These are phyloP conservation scores for Urocolius indicus DNA, from an alignment of 2,113 vertebrate genomes.

Conservation along the genomic window DNA sequence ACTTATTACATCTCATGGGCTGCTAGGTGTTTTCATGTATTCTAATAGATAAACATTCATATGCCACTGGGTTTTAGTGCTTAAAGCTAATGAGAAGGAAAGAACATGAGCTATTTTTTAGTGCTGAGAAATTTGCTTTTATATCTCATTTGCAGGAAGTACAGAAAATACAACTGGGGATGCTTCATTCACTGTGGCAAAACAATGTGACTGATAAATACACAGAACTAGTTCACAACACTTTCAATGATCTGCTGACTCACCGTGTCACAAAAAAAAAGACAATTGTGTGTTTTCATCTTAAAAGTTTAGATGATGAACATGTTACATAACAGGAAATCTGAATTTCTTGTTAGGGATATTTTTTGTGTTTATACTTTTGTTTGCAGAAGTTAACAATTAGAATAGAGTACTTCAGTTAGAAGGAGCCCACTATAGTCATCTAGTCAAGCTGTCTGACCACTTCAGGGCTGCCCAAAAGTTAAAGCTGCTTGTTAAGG, in stretches of 20 bases:
- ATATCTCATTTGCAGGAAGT: background rate
- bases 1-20: accelerated
- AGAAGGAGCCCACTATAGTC: background rate
- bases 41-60: background rate
- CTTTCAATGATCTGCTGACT: background rate
- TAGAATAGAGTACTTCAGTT: background rate
- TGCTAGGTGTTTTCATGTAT: background rate
- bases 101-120: background rate
- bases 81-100: conserved; percentile 6
- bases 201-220: background rate
- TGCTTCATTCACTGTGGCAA: conserved; percentile 21
- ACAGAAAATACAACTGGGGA: background rate
- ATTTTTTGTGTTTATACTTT: background rate
- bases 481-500: background rate
- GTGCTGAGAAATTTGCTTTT: background rate
- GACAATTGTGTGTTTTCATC: background rate
- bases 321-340: background rate
- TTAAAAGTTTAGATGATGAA: background rate
- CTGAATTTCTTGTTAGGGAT: background rate
- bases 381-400: background rate
- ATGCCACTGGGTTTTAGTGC: background rate
- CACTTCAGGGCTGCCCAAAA: background rate
- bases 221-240: background rate
- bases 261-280: background rate
- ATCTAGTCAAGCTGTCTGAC: background rate